Evolutionary conservation across 2,888 invertebrate genomes (phyloP), one percentile per base, ranked within the genome.

Genomic region (Lapara coniferarum): DNA sequence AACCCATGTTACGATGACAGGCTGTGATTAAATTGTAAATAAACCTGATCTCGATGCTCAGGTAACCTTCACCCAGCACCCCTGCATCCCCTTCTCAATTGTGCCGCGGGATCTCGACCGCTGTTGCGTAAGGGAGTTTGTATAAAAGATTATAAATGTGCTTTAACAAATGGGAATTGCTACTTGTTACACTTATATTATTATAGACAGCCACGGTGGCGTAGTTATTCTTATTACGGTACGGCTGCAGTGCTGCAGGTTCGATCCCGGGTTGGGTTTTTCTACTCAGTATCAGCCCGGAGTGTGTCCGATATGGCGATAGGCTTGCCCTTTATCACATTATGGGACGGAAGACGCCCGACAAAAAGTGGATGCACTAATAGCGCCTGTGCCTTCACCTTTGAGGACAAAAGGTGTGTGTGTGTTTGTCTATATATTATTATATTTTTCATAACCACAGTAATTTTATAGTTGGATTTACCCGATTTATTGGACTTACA

Each of bases 31-130:
- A 63, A 46, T 63, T 63, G 30, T 44, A 63, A 46, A 63, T 49
- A 49, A 63, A 63, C 63, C 63, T 63, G 63, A 46, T 46, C 49
- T 49, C 49, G 46, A 13, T 6, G 16, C 70, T 72, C 77, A 77
- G 66, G 52, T 67, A 53, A 44, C 66, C 37, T 13, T 44, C 51
- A 44, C 49, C 12, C 16, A 19, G 16, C 19, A 63, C 49, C 19
- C 63, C 10, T 49, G 19, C 49, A 49, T 49, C 63, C 63, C 63
- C 49, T 63, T 63, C 46, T 59, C 4, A 19, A 63, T 13, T 25
- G 46, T 63, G 6, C 19, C 49, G 49, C 63, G 63, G 49, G 63
- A 63, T 10, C 49, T 13, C 49, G 19, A 12, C 63, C 49, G 49
- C 16, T 63, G 19, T 57, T 57, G 30, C 57, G 57, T 16, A 6